Conservation (phyloP, 2,888 invertebrate species). For the Andrena bucephala region DNA sequence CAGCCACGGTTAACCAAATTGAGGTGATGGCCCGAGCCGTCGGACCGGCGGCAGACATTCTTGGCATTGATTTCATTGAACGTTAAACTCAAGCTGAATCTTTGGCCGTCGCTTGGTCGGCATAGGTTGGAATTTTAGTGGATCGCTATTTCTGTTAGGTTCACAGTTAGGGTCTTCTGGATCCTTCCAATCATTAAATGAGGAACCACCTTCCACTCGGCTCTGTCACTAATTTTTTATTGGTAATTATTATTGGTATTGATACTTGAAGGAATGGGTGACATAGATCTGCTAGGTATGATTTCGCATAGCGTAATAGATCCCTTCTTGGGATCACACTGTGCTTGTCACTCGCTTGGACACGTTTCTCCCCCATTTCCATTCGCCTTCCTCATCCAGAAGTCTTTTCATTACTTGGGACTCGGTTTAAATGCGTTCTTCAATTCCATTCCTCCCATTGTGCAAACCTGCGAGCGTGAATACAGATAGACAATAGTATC, state of each 20-base stretch:
- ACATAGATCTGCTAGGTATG: neutral
- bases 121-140: constrained; percentile 24
- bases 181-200: too few species aligned
- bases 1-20: constrained; percentile 68
- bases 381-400: neutral
- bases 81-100: constrained; percentile 23
- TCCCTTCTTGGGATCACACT: neutral
- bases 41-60: constrained; percentile 44
- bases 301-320: neutral
- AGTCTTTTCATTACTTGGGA: constrained; percentile 13
- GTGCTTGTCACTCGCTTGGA: neutral
- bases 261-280: too few species aligned
- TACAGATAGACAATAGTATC: constrained; percentile 44
- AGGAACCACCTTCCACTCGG: too few species aligned
- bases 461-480: neutral
- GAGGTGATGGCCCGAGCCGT: constrained; percentile 41
- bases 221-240: too few species aligned
- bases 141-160: neutral
- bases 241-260: too few species aligned
- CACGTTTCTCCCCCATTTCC: neutral
- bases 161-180: neutral
- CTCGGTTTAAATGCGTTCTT: constrained; percentile 18
- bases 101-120: constrained; percentile 13
- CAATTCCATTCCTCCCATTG: neutral
- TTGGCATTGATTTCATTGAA: constrained; percentile 48